Conservation (phyloP, 2,113 vertebrate species). For the Sitta europaea region DNA sequence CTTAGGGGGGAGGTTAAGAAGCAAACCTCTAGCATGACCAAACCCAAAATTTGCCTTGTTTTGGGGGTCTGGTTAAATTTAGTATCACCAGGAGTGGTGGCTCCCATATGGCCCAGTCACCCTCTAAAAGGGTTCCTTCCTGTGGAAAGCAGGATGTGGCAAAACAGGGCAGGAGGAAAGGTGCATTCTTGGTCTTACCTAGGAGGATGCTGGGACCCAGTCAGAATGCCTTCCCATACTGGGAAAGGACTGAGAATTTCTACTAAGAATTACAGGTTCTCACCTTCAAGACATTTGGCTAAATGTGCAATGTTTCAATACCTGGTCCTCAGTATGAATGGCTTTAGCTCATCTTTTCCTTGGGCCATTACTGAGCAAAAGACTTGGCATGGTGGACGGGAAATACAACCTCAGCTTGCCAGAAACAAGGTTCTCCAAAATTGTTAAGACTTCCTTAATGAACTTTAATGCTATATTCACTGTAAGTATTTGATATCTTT, state of each 20-base stretch:
- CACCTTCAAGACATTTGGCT: neutral
- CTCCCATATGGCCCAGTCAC: rapidly evolving
- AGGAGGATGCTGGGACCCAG: neutral
- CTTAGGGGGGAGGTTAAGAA: neutral
- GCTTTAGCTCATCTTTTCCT: neutral
- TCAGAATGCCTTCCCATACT: neutral
- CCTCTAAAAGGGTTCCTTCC: neutral
- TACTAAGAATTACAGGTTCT: neutral
- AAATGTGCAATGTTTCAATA: neutral
- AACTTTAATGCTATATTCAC: neutral
- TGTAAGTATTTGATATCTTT: neutral
- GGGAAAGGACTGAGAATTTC: neutral
- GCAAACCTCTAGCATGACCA: neutral
- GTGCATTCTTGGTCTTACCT: neutral
- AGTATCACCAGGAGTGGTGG: neutral
- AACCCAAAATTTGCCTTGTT: neutral
- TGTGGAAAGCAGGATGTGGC: neutral
- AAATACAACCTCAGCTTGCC: neutral
- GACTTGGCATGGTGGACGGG: neutral
- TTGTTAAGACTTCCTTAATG: neutral
- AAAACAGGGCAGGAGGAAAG: neutral
- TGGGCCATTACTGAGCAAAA: neutral
- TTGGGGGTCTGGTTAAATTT: neutral
- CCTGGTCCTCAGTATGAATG: neutral
- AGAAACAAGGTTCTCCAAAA: neutral